phyloP scores from a whole-genome alignment of 2,113 vertebrate genomes.

The Meles meles region DNA sequence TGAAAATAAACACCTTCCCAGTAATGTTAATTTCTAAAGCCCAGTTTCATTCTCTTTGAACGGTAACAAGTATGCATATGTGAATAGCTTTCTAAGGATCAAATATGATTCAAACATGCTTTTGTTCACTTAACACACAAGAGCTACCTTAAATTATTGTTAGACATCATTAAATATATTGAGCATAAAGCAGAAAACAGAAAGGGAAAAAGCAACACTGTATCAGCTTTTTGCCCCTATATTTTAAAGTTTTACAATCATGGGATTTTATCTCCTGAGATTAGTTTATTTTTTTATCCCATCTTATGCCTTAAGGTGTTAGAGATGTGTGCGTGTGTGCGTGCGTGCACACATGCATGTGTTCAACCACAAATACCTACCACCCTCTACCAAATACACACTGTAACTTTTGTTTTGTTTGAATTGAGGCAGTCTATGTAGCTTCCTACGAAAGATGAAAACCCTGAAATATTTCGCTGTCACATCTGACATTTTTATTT shows the following conservation, averaged over 20 bases:
- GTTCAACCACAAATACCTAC: background rate
- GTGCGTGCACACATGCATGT: background rate
- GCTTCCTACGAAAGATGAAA: conserved; percentile 8
- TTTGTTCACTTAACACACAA: background rate
- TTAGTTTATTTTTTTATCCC: conserved; percentile 23
- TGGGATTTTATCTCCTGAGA: background rate
- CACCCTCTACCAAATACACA: background rate
- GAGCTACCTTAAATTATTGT: conserved; percentile 13
- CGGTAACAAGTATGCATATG: background rate
- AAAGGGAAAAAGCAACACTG: background rate
- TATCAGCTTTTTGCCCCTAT: background rate
- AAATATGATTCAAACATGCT: background rate
- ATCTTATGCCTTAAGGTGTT: background rate
- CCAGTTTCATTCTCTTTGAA: conserved; percentile 7
- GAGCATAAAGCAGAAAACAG: background rate
- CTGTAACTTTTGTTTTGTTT: background rate
- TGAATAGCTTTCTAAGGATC: conserved; percentile 4
- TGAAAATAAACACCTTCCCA: background rate
- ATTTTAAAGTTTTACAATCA: background rate
- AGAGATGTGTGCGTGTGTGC: background rate
- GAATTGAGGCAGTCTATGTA: background rate
- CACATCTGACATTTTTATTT: background rate
- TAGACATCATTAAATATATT: conserved; percentile 2
- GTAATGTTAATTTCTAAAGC: background rate
- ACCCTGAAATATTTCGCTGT: background rate